Base-by-base conservation (phyloP, 2,888 invertebrate species). In the Ophioninae sp. region DNA sequence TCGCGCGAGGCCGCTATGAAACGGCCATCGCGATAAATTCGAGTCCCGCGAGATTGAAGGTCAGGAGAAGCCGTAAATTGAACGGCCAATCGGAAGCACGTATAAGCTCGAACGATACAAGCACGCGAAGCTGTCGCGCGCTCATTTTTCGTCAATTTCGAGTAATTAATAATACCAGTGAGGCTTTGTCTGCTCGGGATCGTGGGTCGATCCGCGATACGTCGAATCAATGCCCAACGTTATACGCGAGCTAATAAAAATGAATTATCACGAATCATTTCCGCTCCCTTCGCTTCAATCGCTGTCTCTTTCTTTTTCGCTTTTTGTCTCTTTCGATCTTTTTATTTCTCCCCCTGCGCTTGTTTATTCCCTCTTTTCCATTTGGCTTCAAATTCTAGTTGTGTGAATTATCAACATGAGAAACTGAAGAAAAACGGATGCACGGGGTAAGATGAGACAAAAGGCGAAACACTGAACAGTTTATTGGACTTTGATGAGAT, bases 221-320 rank as follows among this genome's bases (percentile, higher is more conserved):
- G 41, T 41, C 70, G 78, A 79, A 84, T 84, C 81, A 84, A 84
- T 84, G 84, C 81, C 56, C 67, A 68, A 68, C 83, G 83, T 83
- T 81, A 83, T 78, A 72, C 30, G 23, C 67, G 68, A 56, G 62
- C 74, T 59, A 65, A 50, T 65, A 65, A 74, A 70, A 70, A 78
- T 62, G 8, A 65, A 79, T 79, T 75, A 81, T 81, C 72, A 74
- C 84, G n/a, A 75, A 84, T 75, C 74, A 79, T 79, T 79, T 79
- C 75, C 70, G 72, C 65, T 56, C 50, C 17, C 10, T 2, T 17
- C 17, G 17, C 41, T 41, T 41, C 8, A 8, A 41, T 41, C 41
- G 41, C 41, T 8, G 41, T 50, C 17, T 50, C 13, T 50, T 6
- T 50, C 50, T 13, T 17, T 50, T 17, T 6, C 17, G 5, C 17